Percentiles rank a stretch among this genome's conserved stretches.
Evolutionary conservation across 2,113 vertebrate genomes (phyloP).

Genomic region (Scophthalmus maximus): DNA sequence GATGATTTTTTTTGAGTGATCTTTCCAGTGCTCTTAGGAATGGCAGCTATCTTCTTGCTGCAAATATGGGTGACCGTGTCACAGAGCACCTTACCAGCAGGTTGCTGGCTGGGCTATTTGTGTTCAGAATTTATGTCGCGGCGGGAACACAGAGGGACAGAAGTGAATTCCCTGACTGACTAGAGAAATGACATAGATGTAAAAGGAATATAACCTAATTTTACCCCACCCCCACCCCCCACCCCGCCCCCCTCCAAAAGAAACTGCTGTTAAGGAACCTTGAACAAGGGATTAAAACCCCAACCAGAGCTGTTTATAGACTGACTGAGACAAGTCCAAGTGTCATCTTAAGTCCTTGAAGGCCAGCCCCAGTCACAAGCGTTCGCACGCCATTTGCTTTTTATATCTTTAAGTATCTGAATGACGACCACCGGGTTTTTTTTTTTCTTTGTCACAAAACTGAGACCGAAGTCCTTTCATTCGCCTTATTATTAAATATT

Average conservation of each 20-base stretch:
- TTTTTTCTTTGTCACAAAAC: too few relatives aligned
- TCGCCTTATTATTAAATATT: too few relatives aligned
- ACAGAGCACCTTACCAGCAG: slow-evolving; percentile 20
- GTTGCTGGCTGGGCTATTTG: slow-evolving; percentile 21
- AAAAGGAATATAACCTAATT: background rate
- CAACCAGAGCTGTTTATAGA: background rate
- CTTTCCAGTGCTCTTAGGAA: background rate
- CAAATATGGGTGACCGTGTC: slow-evolving; percentile 45
- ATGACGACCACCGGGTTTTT: too few relatives aligned
- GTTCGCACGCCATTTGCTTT: too few relatives aligned
- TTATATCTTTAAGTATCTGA: too few relatives aligned
- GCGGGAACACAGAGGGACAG: background rate
- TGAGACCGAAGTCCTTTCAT: too few relatives aligned
- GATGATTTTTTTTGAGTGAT: background rate
- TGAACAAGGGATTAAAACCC: background rate
- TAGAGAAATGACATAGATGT: background rate
- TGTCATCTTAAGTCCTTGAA: background rate
- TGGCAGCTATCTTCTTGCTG: background rate
- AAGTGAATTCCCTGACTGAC: too few relatives aligned
- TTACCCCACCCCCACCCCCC: too few relatives aligned
- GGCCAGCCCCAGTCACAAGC: background rate
- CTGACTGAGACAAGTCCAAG: background rate
- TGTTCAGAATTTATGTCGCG: too few relatives aligned
- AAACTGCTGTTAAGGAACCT: background rate
- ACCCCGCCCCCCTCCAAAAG: too few relatives aligned